Evolutionary conservation across 2,113 vertebrate species (phyloP).

Genomic region (Microcebus lehilahytsara): DNA sequence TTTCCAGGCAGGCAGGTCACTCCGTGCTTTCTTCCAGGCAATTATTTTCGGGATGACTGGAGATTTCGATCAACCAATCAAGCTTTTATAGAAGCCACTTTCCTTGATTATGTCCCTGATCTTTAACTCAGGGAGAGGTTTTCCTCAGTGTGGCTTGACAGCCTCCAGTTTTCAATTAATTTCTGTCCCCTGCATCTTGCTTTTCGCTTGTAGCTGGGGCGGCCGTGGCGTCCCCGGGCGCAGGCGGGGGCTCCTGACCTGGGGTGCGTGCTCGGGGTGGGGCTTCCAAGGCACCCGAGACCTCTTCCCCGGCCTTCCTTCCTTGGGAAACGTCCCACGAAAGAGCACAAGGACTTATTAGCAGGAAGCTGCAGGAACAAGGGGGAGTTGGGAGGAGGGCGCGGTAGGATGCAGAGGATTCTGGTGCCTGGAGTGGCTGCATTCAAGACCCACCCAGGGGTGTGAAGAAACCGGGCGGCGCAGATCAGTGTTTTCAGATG

Average conservation of each 20-base stretch:
- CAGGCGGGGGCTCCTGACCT: background rate
- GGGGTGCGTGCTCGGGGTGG: background rate
- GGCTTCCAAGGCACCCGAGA: background rate
- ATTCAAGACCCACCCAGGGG: background rate
- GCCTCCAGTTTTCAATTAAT: slow-evolving; percentile 54
- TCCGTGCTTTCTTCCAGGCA: slow-evolving; percentile 17
- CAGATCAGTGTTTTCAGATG: background rate
- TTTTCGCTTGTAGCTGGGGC: slow-evolving; percentile 8
- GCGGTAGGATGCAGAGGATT: background rate
- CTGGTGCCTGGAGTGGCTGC: background rate
- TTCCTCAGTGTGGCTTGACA: slow-evolving; percentile 27
- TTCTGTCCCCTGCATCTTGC: slow-evolving; percentile 2
- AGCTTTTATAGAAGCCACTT: slow-evolving; percentile 60
- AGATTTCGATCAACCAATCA: slow-evolving; percentile 68
- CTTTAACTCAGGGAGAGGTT: slow-evolving; percentile 56
- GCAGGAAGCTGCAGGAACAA: background rate
- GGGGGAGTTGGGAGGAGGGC: too few species aligned
- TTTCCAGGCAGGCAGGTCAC: background rate
- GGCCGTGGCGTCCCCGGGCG: background rate
- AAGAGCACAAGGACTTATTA: background rate
- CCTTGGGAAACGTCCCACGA: background rate
- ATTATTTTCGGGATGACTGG: slow-evolving; percentile 55
- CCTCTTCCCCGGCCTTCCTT: background rate
- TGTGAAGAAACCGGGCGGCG: background rate
- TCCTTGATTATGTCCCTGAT: slow-evolving; percentile 52